Evolutionary conservation across 2,113 vertebrate genomes (phyloP).

Genomic region (Mustela nigripes): DNA sequence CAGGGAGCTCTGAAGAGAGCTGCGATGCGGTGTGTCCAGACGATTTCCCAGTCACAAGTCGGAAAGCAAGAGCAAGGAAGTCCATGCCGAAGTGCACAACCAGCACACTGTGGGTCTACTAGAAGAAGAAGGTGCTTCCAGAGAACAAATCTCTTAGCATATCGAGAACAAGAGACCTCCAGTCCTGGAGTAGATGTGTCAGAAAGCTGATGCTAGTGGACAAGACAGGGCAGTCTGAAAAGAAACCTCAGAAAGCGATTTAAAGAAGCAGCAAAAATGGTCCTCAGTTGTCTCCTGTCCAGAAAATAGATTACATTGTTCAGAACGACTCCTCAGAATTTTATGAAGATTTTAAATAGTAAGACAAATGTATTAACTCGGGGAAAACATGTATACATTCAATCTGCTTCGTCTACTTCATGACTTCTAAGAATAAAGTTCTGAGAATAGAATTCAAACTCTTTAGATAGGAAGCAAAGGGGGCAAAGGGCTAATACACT

Average conservation of each 20-base stretch:
- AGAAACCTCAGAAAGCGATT: slow-evolving; percentile 93
- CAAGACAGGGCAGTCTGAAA: slow-evolving; percentile 92
- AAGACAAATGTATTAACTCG: slow-evolving; percentile 82
- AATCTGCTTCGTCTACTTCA: slow-evolving; percentile 1
- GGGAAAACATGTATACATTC: not conserved
- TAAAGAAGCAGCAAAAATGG: slow-evolving; percentile 94
- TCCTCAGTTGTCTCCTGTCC: slow-evolving; percentile 91
- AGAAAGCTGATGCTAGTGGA: slow-evolving; percentile 91
- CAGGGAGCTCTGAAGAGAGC: slow-evolving; percentile 86
- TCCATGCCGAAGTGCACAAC: slow-evolving; percentile 73
- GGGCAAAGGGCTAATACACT: not conserved
- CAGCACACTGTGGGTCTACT: slow-evolving; percentile 57
- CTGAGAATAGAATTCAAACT: not conserved
- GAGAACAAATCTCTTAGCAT: slow-evolving; percentile 93
- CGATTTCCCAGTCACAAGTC: slow-evolving; percentile 92
- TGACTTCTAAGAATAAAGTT: not conserved
- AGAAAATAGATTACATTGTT: slow-evolving; percentile 93
- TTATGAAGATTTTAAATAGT: slow-evolving; percentile 76
- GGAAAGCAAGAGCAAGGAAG: slow-evolving; percentile 94
- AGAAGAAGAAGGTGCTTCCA: slow-evolving; percentile 93
- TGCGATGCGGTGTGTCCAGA: slow-evolving; percentile 89
- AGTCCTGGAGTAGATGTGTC: slow-evolving; percentile 90
- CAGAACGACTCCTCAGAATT: slow-evolving; percentile 94
- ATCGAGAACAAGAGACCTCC: slow-evolving; percentile 91
- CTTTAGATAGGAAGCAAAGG: not conserved